Base-by-base conservation (phyloP, 2,113 vertebrate species). In the Pangasianodon gigas region DNA sequence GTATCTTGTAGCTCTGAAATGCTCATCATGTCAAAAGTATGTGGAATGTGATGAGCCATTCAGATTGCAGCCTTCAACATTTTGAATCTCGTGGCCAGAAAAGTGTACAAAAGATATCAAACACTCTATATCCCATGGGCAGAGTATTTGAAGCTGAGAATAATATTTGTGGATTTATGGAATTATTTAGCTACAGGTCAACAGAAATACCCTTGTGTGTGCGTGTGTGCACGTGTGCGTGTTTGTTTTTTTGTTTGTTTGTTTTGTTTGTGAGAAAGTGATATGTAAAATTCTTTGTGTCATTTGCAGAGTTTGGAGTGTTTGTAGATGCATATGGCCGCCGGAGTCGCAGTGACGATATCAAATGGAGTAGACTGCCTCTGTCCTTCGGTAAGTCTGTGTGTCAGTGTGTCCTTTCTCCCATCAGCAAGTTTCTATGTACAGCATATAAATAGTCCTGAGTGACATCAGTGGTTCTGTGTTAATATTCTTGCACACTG, bases 281-380 rank as follows among this genome's bases (percentile, higher is more conserved):
- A 21, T 21, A 8, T 32, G 74, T 29, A 80, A 26, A 1, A 6
- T 51, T n/a, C 54, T 81, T n/a, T 60, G 4, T 48, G 1, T 67
- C 5, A 16, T 87, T 29, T 87, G 51, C 95, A 99, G 98, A 99
- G 94, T 99, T 99, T 90, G 98, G 98, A 46, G 97, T 99, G 89
- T 99, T 99, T 93, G 98, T 99, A 94, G 98, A 99, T 88, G 96
- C 98, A 8, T 99, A 99, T 0, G 98, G 98, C 79, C 97, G 98
- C 91, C 96, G 98, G 86, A 99, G 97, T 92, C 97, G 98, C 94
- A 99, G 94, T 1, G 98, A 99, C 0, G 98, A 99, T 94, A 97
- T 99, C 94, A 99, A 98, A 90, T 99, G 98, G 98, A 99, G 98
- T 82, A 97, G 98, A 52, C 93, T 99, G 92, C 98, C 98, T 89